Conservation (phyloP, 2,113 vertebrate genomes). For the Bufo bufo region DNA sequence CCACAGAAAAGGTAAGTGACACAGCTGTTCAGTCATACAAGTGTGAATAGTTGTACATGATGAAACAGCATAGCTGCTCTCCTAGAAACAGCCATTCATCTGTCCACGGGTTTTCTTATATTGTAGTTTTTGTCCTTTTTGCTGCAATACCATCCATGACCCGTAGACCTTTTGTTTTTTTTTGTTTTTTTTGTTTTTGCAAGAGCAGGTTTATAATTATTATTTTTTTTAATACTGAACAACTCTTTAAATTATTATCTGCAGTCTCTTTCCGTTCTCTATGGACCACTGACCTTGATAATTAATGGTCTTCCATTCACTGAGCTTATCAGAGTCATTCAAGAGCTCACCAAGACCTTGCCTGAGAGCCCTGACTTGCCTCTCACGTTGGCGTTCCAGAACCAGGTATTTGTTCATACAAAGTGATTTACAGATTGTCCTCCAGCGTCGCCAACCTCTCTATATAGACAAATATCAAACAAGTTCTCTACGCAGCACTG, state of each 20-base stretch:
- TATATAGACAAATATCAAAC: too few species aligned
- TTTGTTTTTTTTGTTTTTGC: too few species aligned
- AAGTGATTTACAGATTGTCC: too few species aligned
- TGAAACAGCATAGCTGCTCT: too few species aligned
- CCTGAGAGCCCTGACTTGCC: slow-evolving; percentile 67
- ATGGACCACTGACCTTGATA: slow-evolving; percentile 77
- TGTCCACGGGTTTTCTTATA: too few species aligned
- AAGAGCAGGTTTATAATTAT: too few species aligned
- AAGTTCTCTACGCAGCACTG: too few species aligned
- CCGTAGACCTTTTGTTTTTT: neutral
- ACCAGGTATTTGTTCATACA: slow-evolving; percentile 77
- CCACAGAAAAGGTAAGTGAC: slow-evolving; percentile 78
- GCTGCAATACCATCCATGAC: neutral
- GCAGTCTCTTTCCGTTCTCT: slow-evolving; percentile 87
- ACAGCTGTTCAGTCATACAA: neutral
- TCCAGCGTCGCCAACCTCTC: too few species aligned
- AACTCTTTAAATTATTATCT: neutral
- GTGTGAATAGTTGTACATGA: too few species aligned
- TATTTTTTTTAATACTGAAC: too few species aligned
- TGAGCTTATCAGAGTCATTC: slow-evolving; percentile 82
- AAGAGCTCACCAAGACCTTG: slow-evolving; percentile 72
- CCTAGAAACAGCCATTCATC: too few species aligned
- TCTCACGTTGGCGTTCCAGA: slow-evolving; percentile 83
- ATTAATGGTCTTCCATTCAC: slow-evolving; percentile 81
- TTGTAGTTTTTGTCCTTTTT: too few species aligned